Evolutionary conservation across 2,888 invertebrate genomes (phyloP), one percentile per base, ranked within the genome.

Genomic region (Drosophila crucigera): DNA sequence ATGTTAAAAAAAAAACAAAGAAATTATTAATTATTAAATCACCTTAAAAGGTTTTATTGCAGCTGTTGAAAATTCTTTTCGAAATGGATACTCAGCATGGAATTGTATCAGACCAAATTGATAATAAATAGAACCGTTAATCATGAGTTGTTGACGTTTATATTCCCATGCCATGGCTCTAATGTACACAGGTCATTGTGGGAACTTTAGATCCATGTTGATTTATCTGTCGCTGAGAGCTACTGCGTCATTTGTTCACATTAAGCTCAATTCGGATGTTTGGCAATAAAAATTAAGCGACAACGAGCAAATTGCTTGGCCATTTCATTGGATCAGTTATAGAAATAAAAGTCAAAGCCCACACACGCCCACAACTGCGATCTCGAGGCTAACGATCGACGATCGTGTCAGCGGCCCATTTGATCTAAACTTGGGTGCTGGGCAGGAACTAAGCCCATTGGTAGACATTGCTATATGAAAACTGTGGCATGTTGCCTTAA

Each of bases 391-490:
- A 73, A 66, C 72, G 83, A 82, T 74, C 54, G 22, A 82, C 67
- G 89, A 89, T 91, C 88, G 90, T 88, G 90, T 91, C 90, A 87
- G 85, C 91, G 88, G 91, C 53, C 39, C 67, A 85, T 91, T 91
- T 85, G 91, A 85, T 87, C 90, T 80, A 53, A 53, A 28, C 43
- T 72, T 66, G 60, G 41, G 28, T 41, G 41, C 54, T 74, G 80
- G 55, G 50, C 50, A 43, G 63, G 63, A 72, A 52, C 33, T 66
- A 14, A 19, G 73, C 31, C 47, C 47, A 37, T 4, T 49, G 37
- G 53, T 11, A 67, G 56, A 68, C 67, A 68, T 63, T 73, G 75
- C 73, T 50, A 73, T 71, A 72, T 71, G 77, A 68, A 73, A 77
- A 56, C 53, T 83, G 68, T 77, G 76, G 84, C 84, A 79, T 83